phyloP scores from a whole-genome alignment of 2,113 vertebrate genomes.

The Leptobrachium ailaonicum region DNA sequence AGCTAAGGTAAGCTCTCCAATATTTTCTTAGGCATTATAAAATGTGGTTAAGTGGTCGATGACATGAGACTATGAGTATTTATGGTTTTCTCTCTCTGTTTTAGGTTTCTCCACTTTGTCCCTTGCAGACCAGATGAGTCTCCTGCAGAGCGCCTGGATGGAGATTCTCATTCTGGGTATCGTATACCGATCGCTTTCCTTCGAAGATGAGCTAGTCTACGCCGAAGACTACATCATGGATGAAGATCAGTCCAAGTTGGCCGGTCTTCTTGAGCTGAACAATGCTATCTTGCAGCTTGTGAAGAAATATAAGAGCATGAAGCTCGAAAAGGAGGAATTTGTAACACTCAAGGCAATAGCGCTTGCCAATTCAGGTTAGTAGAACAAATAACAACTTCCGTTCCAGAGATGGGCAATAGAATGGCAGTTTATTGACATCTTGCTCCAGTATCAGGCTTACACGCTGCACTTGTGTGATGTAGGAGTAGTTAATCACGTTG shows the following conservation, averaged over 20 bases:
- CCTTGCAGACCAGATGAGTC: slow-evolving; percentile 98
- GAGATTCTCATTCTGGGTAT: slow-evolving; percentile 97
- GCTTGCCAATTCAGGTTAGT: slow-evolving; percentile 97
- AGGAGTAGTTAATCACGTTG: too few relatives aligned
- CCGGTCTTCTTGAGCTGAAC: slow-evolving; percentile 96
- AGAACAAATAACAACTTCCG: slow-evolving; percentile 3
- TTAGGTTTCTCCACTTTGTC: slow-evolving; percentile 97
- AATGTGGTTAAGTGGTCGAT: too few relatives aligned
- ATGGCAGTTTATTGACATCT: too few relatives aligned
- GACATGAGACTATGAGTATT: too few relatives aligned
- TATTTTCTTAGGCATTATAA: too few relatives aligned
- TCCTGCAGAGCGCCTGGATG: slow-evolving; percentile 99
- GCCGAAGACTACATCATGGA: slow-evolving; percentile 99
- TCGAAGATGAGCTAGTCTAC: slow-evolving; percentile 97
- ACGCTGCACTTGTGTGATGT: too few relatives aligned
- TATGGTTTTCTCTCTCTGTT: slow-evolving; percentile 44
- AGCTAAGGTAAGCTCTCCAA: too few relatives aligned
- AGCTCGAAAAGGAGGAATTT: slow-evolving; percentile 98
- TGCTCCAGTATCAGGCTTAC: too few relatives aligned
- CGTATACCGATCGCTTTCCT: slow-evolving; percentile 95
- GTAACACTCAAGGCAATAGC: slow-evolving; percentile 98
- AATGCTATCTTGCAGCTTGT: slow-evolving; percentile 98
- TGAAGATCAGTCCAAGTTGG: slow-evolving; percentile 96
- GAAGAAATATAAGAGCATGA: slow-evolving; percentile 97
- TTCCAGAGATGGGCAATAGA: too few relatives aligned